Conservation (phyloP, 2,113 vertebrate genomes). For the Pitta sordida region DNA sequence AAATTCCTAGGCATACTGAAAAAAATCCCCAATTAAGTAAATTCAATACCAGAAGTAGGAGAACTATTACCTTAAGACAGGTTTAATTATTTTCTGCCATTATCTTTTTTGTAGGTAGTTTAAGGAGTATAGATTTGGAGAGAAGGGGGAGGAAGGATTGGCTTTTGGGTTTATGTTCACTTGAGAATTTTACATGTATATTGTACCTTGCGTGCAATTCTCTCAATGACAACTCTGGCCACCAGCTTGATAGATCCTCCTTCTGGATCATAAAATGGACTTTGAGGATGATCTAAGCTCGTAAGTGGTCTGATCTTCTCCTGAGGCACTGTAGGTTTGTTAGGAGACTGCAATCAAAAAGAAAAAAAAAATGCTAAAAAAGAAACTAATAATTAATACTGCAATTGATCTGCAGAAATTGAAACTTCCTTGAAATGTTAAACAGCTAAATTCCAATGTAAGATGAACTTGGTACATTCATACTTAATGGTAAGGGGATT, state of each 20-base stretch:
- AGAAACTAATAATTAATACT: neutral
- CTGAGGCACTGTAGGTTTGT: slow-evolving; percentile 86
- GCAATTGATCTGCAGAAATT: neutral
- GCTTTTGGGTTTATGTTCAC: neutral
- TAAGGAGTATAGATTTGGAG: neutral
- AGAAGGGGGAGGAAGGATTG: rapidly evolving
- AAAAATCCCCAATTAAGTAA: neutral
- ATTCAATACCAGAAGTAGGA: neutral
- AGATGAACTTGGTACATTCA: neutral
- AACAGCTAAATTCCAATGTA: neutral
- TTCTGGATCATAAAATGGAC: slow-evolving; percentile 98
- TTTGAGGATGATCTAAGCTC: slow-evolving; percentile 95
- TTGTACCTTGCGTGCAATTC: slow-evolving; percentile 94
- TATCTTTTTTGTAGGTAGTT: neutral
- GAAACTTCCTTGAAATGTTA: neutral
- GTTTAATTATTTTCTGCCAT: neutral
- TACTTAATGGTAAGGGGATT: neutral
- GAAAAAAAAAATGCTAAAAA: neutral
- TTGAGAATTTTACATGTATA: neutral
- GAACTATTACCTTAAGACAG: neutral
- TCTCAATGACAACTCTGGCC: slow-evolving; percentile 90
- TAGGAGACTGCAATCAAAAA: slow-evolving; percentile 83
- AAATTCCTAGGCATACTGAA: neutral
- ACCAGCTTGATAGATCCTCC: slow-evolving; percentile 94
- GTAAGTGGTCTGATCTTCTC: slow-evolving; percentile 97